Percentiles rank a stretch among this genome's conserved stretches.
phyloP scores from a whole-genome alignment of 53 echinoderm and acorn worm species.

The Temnopleurus reevesii region DNA sequence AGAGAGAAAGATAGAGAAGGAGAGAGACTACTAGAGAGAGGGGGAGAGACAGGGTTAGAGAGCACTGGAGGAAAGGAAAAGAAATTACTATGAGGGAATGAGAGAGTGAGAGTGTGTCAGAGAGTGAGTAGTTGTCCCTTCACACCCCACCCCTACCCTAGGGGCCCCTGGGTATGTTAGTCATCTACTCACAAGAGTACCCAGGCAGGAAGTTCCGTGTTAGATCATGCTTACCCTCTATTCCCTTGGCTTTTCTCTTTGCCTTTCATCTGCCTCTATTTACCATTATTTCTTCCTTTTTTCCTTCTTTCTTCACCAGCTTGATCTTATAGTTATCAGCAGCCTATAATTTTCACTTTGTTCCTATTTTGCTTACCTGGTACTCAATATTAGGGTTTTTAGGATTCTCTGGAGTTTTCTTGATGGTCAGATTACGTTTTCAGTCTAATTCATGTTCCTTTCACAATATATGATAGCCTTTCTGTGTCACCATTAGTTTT shows the following conservation, averaged over 20 bases:
- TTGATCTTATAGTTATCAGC: neutral
- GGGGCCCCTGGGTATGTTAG: conserved; percentile 27
- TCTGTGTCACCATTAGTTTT: no score
- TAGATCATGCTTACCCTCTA: conserved; percentile 12
- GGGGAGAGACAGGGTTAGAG: neutral
- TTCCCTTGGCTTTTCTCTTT: neutral
- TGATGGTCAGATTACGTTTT: no score
- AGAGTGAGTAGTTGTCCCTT: neutral
- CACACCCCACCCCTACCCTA: conserved; percentile 38
- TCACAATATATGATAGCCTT: no score
- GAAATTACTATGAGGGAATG: neutral
- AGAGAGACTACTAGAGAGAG: neutral
- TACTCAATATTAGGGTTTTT: no score
- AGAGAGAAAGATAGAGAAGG: neutral
- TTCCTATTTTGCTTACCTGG: no score
- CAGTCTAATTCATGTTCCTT: no score
- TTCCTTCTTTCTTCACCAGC: neutral
- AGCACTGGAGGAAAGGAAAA: neutral
- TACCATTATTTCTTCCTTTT: neutral
- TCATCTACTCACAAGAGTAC: neutral
- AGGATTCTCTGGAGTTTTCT: no score
- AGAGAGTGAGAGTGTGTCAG: neutral
- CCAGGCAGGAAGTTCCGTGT: conserved; percentile 20
- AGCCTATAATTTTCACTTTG: no score
- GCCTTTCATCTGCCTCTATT: neutral